A percentile compares a stretch with the other conserved stretches of the same genome.
These are phyloP conservation scores for Apodemia mormo DNA, from an alignment of 2,888 invertebrate genomes.

Conservation along the genomic window DNA sequence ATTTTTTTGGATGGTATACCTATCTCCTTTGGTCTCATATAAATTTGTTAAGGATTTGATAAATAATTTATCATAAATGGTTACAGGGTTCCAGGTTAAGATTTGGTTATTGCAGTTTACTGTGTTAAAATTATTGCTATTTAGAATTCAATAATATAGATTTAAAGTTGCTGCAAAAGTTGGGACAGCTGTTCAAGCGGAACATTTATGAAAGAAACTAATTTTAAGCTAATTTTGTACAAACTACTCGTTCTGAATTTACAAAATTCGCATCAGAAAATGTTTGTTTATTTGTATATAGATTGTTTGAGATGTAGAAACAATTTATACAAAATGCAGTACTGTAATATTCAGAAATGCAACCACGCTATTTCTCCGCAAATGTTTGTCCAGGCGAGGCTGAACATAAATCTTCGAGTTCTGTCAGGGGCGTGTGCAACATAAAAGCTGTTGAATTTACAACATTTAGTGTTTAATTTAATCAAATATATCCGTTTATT, in stretches of 20 bases:
- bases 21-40: too few species aligned
- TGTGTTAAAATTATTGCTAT: too few species aligned
- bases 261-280: neutral
- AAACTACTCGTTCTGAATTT: neutral
- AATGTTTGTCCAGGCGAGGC: neutral
- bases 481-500: neutral
- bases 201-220: too few species aligned
- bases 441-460: conserved; percentile 2
- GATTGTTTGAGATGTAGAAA: conserved; percentile 20
- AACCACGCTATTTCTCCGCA: neutral
- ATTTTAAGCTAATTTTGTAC: too few species aligned
- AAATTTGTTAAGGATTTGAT: too few species aligned
- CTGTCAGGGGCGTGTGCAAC: neutral
- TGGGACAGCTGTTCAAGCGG: too few species aligned
- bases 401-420: conserved; percentile 5
- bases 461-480: neutral
- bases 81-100: too few species aligned
- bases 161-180: too few species aligned
- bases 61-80: too few species aligned
- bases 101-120: too few species aligned
- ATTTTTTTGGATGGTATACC: too few species aligned
- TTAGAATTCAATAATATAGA: too few species aligned
- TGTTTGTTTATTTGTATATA: neutral
- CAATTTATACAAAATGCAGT: conserved; percentile 4
- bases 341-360: conserved; percentile 3